Base-by-base conservation (phyloP, 2,888 invertebrate genomes). In the Ectobius pallidus region DNA sequence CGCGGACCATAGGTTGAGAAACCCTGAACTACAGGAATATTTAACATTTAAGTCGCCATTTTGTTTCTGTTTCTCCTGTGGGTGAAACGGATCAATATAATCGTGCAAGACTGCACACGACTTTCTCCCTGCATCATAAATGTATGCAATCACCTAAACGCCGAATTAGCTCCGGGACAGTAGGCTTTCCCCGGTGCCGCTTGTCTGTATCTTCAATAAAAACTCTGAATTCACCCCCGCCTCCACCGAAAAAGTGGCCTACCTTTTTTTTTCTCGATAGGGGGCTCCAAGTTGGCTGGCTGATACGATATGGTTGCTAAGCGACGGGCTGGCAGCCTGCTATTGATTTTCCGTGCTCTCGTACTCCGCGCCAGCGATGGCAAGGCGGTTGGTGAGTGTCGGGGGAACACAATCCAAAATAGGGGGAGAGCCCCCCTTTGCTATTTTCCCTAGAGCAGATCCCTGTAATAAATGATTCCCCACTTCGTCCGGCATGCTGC, bases 381-480 rank as follows among this genome's bases (percentile, higher is more conserved):
- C 25, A 27, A 65, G n/a, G 69, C 49, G 32, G 69, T 25, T 39
- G 2, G 20, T 46, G 2, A 16, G 46, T 18, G 32, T 34, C 34
- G 39, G 49, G 67, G 20, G 55, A 22, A 49, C 42, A 16, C 20
- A 14, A 20, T 61, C 32, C 18, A 42, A 62, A 20, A 52, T 27
- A 32, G 52, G 55, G 69, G 7, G 16, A 30, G 69, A 22, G 27
- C 34, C 39, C 69, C 69, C 68, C 62, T 22, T 52, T 62, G 25
- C 69, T 58, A 69, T 72, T 72, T 72, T 72, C 72, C 72, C 70
- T 62, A 70, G 70, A 73, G 73, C 73, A 65, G 73, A 70, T 63
- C 68, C 58, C 62, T 55, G 65, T 73, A 65, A 73, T 73, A 73
- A 73, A 73, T 73, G 73, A 73, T 73, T 72, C 69, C 70, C 67